Conservation (phyloP, 2,888 invertebrate species). For the Noctua comes region DNA sequence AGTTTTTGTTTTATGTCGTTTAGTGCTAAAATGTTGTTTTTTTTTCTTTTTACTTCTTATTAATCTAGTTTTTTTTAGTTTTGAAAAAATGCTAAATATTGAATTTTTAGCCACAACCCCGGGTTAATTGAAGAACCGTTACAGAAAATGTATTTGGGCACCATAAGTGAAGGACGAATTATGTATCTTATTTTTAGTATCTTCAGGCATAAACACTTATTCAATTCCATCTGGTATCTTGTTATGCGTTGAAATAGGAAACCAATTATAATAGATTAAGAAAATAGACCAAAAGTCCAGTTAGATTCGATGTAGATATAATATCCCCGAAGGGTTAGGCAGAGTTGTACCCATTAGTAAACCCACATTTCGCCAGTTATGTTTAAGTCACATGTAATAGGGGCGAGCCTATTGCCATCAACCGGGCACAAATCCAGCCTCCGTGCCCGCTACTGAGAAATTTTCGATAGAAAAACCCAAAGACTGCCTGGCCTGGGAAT, state of each 20-base stretch:
- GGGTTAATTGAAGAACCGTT: not conserved
- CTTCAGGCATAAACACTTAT: not conserved
- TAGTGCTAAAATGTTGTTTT: not conserved
- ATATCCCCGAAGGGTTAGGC: too few relatives aligned
- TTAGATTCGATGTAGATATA: not conserved
- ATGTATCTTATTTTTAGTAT: too few relatives aligned
- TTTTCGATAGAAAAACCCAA: too few relatives aligned
- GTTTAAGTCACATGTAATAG: too few relatives aligned
- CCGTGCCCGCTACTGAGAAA: too few relatives aligned
- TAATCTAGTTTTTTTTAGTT: not conserved
- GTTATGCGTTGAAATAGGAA: not conserved
- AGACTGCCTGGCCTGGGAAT: too few relatives aligned
- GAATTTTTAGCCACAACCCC: not conserved
- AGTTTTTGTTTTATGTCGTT: not conserved
- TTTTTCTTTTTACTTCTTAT: not conserved
- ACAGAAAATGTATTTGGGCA: not conserved
- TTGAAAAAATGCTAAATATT: not conserved
- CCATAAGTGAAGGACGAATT: too few relatives aligned
- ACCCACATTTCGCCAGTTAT: too few relatives aligned
- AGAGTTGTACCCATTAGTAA: too few relatives aligned
- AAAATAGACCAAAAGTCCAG: not conserved
- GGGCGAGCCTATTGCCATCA: too few relatives aligned
- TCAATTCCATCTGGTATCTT: not conserved
- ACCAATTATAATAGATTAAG: not conserved
- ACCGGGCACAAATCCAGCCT: too few relatives aligned